A percentile compares a stretch with the other conserved stretches of the same genome.
phyloP scores from a whole-genome alignment of 1,140 invertebrate species.

The Drosophila sechellia region DNA sequence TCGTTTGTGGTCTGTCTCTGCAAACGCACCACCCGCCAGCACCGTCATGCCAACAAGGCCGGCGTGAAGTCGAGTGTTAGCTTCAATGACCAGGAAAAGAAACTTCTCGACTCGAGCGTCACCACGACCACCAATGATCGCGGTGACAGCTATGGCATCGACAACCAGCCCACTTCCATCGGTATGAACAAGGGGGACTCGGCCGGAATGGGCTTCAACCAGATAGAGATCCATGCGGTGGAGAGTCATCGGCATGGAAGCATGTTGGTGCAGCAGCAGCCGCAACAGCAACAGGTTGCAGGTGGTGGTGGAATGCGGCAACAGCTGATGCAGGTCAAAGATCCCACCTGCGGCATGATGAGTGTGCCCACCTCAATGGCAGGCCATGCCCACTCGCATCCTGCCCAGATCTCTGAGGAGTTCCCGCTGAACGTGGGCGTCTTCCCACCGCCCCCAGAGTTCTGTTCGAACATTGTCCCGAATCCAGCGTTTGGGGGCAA shows the following conservation, averaged over 20 bases:
- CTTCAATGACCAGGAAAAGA: conserved; percentile 94
- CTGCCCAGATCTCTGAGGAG: conserved; percentile 71
- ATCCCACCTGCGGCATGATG: conserved; percentile 78
- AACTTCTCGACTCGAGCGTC: conserved; percentile 91
- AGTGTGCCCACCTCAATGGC: conserved; percentile 80
- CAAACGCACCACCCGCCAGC: conserved; percentile 83
- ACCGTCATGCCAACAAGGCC: conserved; percentile 87
- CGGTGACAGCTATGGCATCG: conserved; percentile 87
- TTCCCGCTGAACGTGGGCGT: conserved; percentile 85
- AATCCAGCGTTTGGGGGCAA: conserved; percentile 87
- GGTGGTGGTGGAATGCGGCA: conserved; percentile 42
- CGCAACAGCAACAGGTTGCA: conserved; percentile 45
- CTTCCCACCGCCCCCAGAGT: conserved; percentile 88
- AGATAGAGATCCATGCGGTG: conserved; percentile 90
- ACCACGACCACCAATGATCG: conserved; percentile 91
- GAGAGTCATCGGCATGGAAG: conserved; percentile 85
- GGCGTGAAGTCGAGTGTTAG: conserved; percentile 89
- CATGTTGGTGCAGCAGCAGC: conserved; percentile 47
- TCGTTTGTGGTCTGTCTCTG: conserved; percentile 86
- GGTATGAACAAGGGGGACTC: conserved; percentile 82
- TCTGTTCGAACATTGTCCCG: conserved; percentile 86
- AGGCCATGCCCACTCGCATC: conserved; percentile 60
- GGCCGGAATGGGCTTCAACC: conserved; percentile 85
- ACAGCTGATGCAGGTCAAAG: conserved; percentile 76
- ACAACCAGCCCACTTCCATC: conserved; percentile 85